Evolutionary conservation across 1,140 invertebrate genomes (phyloP).

Genomic region (Vanessa atalanta): DNA sequence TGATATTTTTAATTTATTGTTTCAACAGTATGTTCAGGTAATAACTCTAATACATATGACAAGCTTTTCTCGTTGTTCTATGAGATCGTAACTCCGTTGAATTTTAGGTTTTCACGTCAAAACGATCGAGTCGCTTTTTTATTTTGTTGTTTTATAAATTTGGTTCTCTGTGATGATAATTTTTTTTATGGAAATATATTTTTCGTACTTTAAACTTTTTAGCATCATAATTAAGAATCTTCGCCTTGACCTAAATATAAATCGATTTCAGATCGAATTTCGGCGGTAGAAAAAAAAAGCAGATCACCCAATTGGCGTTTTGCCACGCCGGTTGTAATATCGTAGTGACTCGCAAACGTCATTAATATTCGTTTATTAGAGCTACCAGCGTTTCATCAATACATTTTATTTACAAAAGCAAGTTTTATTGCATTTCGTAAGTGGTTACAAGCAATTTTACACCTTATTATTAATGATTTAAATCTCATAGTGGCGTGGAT

Average conservation of each 20-base stretch:
- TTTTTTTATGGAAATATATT: not conserved
- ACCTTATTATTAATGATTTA: not conserved
- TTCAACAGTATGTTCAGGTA: not conserved
- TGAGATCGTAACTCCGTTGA: not conserved
- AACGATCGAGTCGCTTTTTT: not conserved
- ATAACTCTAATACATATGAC: not conserved
- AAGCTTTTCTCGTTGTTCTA: not conserved
- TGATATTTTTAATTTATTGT: constrained; percentile 15
- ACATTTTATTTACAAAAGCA: constrained; percentile 23
- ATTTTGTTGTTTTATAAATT: not conserved
- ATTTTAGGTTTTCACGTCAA: not conserved
- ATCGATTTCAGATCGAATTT: constrained; percentile 44
- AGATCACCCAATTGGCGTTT: constrained; percentile 53
- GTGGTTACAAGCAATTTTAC: not conserved
- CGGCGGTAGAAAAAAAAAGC: constrained; percentile 35
- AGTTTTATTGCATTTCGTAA: constrained; percentile 1
- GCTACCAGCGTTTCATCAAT: constrained; percentile 20
- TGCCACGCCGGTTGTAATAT: constrained; percentile 51
- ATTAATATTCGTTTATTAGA: constrained; percentile 59
- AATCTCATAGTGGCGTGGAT: not conserved
- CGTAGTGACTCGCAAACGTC: constrained; percentile 40
- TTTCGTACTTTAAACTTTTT: not conserved
- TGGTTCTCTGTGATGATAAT: not conserved
- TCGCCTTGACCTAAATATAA: constrained; percentile 35
- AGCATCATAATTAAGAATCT: constrained; percentile 2